Evolutionary conservation across 2,113 vertebrate genomes (phyloP).

Genomic region (Mesitornis unicolor): DNA sequence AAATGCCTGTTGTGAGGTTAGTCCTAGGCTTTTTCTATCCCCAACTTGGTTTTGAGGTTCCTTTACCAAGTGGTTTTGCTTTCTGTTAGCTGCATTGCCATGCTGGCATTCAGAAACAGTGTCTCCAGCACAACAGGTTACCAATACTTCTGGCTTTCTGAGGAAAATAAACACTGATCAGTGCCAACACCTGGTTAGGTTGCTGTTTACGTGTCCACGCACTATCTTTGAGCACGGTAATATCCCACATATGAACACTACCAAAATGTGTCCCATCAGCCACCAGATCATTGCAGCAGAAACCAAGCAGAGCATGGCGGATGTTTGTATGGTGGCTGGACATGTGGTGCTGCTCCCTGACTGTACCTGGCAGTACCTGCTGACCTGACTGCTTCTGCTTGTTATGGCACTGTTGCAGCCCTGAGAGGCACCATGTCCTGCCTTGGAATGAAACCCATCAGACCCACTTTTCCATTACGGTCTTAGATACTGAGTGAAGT

Average conservation of each 20-base stretch:
- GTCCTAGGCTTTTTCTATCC: not conserved
- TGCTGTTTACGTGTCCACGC: not conserved
- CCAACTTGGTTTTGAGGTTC: not conserved
- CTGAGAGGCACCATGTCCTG: not conserved
- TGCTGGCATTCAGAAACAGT: not conserved
- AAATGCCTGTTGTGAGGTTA: not conserved
- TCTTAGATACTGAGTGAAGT: not conserved
- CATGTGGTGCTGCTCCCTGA: accelerated
- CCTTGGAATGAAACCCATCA: not conserved
- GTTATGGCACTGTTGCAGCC: not conserved
- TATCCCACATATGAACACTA: not conserved
- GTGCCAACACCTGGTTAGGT: not conserved
- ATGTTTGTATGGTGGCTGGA: not conserved
- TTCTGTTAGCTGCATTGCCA: not conserved
- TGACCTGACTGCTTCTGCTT: not conserved
- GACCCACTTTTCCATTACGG: not conserved
- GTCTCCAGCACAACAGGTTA: not conserved
- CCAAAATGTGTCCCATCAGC: not conserved
- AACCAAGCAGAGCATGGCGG: not conserved
- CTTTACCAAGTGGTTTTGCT: not conserved
- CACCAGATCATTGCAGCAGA: not conserved
- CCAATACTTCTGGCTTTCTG: not conserved
- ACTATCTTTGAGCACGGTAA: not conserved
- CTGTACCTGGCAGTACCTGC: not conserved
- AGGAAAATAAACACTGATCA: not conserved